Conservation (phyloP, 2,113 vertebrate genomes). For the Patagioenas fasciata region DNA sequence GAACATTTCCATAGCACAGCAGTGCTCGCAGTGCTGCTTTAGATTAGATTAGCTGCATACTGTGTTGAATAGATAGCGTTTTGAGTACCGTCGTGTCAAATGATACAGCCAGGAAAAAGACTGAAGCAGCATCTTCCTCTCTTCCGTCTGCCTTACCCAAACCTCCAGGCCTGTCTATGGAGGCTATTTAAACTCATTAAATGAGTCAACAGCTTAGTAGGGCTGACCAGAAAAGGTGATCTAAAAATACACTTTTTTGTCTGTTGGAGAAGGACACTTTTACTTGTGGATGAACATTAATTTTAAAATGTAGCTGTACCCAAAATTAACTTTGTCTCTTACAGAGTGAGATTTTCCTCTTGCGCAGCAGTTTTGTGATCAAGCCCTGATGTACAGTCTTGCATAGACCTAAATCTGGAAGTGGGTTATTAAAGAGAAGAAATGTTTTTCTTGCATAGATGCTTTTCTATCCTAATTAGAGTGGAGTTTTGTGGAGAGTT, state of each 20-base stretch:
- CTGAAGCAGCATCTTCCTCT: neutral
- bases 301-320: neutral
- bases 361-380: neutral
- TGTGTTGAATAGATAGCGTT: constrained; percentile 66
- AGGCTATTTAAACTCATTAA: constrained; percentile 23
- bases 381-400: neutral
- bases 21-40: constrained; percentile 36
- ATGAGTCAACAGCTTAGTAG: neutral
- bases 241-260: neutral
- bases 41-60: constrained; percentile 71
- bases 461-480: neutral
- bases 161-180: neutral
- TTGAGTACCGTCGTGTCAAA: constrained; percentile 54
- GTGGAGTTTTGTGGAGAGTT: no score
- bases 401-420: neutral
- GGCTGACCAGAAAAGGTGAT: neutral
- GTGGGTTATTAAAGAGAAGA: neutral
- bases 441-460: neutral
- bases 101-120: constrained; percentile 26
- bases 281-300: neutral
- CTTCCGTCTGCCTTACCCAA: neutral
- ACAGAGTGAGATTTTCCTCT: neutral
- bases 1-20: constrained; percentile 55
- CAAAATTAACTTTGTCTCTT: neutral
- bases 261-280: neutral